A percentile compares a stretch with the other conserved stretches of the same genome.
phyloP scores from a whole-genome alignment of 2,113 vertebrate species.

The Oryzias woworae region DNA sequence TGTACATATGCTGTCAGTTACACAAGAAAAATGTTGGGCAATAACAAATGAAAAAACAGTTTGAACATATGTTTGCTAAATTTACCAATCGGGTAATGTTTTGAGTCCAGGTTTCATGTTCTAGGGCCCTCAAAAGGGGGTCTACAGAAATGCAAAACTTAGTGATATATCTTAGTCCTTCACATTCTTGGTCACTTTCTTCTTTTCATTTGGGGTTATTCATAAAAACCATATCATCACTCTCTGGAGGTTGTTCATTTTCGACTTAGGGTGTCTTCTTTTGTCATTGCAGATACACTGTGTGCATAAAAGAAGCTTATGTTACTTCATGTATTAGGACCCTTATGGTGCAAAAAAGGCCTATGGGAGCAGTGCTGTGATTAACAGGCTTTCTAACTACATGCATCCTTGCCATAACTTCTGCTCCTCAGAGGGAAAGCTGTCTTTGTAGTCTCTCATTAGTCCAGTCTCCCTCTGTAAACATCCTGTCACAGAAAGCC shows the following conservation, averaged over 20 bases:
- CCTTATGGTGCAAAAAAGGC: background rate
- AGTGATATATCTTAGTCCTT: constrained; percentile 12
- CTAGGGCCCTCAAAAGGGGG: constrained; percentile 1
- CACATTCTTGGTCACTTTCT: constrained; percentile 14
- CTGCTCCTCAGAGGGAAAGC: constrained; percentile 33
- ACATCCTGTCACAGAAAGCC: constrained; percentile 46
- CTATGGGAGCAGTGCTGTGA: constrained; percentile 21
- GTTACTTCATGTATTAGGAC: too few species aligned
- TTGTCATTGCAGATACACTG: too few species aligned
- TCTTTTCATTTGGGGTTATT: constrained; percentile 27
- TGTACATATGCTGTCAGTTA: background rate
- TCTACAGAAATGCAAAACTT: constrained; percentile 21
- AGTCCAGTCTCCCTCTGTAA: constrained; percentile 53
- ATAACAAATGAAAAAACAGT: too few species aligned
- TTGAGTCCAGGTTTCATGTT: constrained; percentile 9
- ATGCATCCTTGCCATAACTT: constrained; percentile 16
- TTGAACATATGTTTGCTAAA: too few species aligned
- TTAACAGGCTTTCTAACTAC: constrained; percentile 27
- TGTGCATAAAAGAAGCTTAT: background rate
- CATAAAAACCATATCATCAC: constrained; percentile 18
- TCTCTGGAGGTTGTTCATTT: constrained; percentile 39
- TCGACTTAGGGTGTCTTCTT: constrained; percentile 10
- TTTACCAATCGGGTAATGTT: background rate
- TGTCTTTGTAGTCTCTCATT: constrained; percentile 57
- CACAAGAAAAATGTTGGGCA: too few species aligned